Percentiles rank a stretch among this genome's conserved stretches.
phyloP scores from a whole-genome alignment of 1,140 invertebrate genomes.

The Rhyacophila brunnea region DNA sequence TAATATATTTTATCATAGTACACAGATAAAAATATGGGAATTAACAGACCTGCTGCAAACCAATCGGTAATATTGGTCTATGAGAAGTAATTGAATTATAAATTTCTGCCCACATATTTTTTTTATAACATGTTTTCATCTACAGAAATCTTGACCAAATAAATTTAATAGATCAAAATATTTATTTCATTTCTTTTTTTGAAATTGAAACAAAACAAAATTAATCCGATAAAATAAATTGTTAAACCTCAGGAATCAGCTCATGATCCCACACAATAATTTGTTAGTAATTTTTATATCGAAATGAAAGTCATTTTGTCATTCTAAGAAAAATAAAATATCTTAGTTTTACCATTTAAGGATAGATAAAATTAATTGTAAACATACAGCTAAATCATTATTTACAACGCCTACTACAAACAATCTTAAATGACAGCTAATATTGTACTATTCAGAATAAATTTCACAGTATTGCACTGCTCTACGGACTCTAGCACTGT shows the following conservation, averaged over 20 bases:
- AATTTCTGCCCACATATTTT: too few relatives aligned
- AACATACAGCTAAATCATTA: slow-evolving; percentile 20
- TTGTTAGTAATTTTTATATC: slow-evolving; percentile 10
- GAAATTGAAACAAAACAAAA: too few relatives aligned
- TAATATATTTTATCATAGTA: slow-evolving; percentile 29
- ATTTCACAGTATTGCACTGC: slow-evolving; percentile 29
- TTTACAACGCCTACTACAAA: slow-evolving; percentile 20
- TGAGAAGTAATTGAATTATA: slow-evolving; percentile 8
- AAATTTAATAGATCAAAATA: too few relatives aligned
- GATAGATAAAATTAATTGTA: slow-evolving; percentile 2
- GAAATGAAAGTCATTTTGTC: too few relatives aligned
- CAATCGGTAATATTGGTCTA: slow-evolving; percentile 17
- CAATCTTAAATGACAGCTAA: slow-evolving; percentile 5
- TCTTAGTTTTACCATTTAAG: too few relatives aligned
- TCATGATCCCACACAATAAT: slow-evolving; percentile 9
- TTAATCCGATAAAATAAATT: too few relatives aligned
- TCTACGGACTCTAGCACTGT: slow-evolving; percentile 9
- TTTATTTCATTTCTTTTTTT: too few relatives aligned
- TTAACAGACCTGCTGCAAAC: slow-evolving; percentile 33
- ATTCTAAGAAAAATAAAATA: too few relatives aligned
- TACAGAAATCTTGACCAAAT: too few relatives aligned
- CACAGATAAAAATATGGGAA: slow-evolving; percentile 31
- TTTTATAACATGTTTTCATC: too few relatives aligned
- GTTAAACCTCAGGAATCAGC: too few relatives aligned
- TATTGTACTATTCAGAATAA: slow-evolving; percentile 31